Conservation (phyloP, 2,113 vertebrate genomes). For the Pollimyrus isidori region DNA sequence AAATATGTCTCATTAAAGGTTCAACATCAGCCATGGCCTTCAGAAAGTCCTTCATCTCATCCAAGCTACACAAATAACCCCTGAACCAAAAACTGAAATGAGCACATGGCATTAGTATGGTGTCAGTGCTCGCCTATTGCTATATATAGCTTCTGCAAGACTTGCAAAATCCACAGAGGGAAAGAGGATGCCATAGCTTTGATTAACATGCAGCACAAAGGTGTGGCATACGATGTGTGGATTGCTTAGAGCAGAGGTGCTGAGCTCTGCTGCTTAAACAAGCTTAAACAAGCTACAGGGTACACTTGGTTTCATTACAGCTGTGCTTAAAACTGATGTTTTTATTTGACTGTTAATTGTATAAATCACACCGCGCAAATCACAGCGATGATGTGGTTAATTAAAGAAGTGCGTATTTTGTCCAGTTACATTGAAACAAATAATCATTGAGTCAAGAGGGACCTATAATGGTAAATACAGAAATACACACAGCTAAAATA, state of each 20-base stretch:
- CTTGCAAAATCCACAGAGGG: conserved; percentile 21
- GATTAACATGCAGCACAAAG: neutral
- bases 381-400: neutral
- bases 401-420: neutral
- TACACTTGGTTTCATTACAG: neutral
- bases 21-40: neutral
- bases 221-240: neutral
- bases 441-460: neutral
- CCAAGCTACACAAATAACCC: neutral
- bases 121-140: neutral
- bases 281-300: neutral
- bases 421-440: neutral
- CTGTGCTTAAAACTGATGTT: neutral
- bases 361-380: neutral
- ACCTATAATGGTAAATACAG: neutral
- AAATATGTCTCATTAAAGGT: neutral
- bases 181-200: conserved; percentile 4
- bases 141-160: conserved; percentile 15
- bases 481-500: neutral
- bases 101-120: conserved; percentile 9
- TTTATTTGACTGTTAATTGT: neutral
- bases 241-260: neutral
- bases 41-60: neutral
- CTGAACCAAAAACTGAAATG: conserved; percentile 13
- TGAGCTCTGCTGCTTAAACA: neutral